Evolutionary conservation across 2,797 vertebrate genomes (phyloP), one percentile per base, ranked within the genome.

Genomic region (Oophaga sylvatica): DNA sequence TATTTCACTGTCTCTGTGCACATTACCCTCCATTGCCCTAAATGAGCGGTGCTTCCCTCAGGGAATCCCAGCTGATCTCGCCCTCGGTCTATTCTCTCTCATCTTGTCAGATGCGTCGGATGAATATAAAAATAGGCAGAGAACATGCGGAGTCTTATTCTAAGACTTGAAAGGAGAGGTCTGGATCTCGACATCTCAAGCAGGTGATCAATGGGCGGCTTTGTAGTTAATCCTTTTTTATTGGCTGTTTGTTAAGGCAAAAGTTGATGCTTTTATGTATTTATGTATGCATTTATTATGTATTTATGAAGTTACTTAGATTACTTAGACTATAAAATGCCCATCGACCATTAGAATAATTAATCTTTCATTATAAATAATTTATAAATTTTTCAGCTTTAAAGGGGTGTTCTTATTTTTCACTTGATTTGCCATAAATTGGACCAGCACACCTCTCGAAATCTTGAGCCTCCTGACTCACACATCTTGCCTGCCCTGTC

Each of bases 61-160:
- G 78, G 41, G 1, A 20, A 1, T 1, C 2, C 85, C 31, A 57
- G 65, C 5, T 45, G 17, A 29, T 1, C 68, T 26, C 1, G 15
- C 77, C 41, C 13, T n/a, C 53, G 35, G 2, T 31, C 29, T n/a
- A 57, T 31, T 57, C 80, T 62, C 48, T 81, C 35, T 45, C 41
- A 20, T 71, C 71, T 67, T 20, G 3, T 70, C 56, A 48, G 65
- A 62, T 16, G 65, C 73, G 53, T 67, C 45, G 71, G 45, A 45
- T 20, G 68, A 15, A 31, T 87, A 71, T 76, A 87, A 77, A 87
- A 83, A 78, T 68, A 83, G 71, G 41, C 59, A 56, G 26, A 59
- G 31, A 78, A 53, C 71, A 65, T 59, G 10, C 65, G 9, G n/a
- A 7, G 26, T 60, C 56, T 75, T 83, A 60, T 83, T 83, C 60